Evolutionary conservation across 1,140 invertebrate species (phyloP).

Genomic region (Leptopilina boulardi): DNA sequence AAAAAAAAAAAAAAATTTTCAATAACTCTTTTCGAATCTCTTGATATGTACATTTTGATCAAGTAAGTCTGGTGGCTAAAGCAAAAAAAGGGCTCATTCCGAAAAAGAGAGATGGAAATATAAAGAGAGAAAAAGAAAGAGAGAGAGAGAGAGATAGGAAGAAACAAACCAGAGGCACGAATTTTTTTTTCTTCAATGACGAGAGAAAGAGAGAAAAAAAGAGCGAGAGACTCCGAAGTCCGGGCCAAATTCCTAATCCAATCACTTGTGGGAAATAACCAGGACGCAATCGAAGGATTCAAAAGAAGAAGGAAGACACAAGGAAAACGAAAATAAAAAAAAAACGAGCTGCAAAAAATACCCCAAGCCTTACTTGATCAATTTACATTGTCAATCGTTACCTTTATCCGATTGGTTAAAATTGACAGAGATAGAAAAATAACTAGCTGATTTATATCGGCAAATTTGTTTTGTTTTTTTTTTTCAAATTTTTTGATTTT

Average conservation of each 20-base stretch:
- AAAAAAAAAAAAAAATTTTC: no score
- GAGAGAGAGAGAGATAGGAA: slow-evolving; percentile 19
- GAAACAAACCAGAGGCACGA: slow-evolving; percentile 25
- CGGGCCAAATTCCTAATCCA: background rate
- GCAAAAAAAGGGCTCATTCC: slow-evolving; percentile 26
- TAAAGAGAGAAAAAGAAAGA: background rate
- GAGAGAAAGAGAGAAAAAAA: slow-evolving; percentile 35
- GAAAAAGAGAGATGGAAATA: slow-evolving; percentile 2
- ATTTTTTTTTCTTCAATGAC: background rate
- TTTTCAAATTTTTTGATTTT: slow-evolving; percentile 66
- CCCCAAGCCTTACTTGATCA: slow-evolving; percentile 76
- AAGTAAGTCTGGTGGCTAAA: slow-evolving; percentile 74
- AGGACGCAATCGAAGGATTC: slow-evolving; percentile 58
- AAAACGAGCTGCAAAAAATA: slow-evolving; percentile 14
- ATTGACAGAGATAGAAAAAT: slow-evolving; percentile 49
- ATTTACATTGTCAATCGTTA: slow-evolving; percentile 73
- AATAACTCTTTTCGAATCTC: slow-evolving; percentile 36
- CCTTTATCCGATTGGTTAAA: slow-evolving; percentile 56
- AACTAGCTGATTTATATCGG: slow-evolving; percentile 41
- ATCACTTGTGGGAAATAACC: slow-evolving; percentile 69
- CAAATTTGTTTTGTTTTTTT: slow-evolving; percentile 42
- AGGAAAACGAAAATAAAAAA: background rate
- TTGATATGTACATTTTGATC: slow-evolving; percentile 75
- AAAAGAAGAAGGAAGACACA: background rate
- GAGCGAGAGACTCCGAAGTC: slow-evolving; percentile 4